These are phyloP conservation scores for Catajapyx aquilonaris DNA, from an alignment of 1,140 invertebrate genomes.

Conservation along the genomic window DNA sequence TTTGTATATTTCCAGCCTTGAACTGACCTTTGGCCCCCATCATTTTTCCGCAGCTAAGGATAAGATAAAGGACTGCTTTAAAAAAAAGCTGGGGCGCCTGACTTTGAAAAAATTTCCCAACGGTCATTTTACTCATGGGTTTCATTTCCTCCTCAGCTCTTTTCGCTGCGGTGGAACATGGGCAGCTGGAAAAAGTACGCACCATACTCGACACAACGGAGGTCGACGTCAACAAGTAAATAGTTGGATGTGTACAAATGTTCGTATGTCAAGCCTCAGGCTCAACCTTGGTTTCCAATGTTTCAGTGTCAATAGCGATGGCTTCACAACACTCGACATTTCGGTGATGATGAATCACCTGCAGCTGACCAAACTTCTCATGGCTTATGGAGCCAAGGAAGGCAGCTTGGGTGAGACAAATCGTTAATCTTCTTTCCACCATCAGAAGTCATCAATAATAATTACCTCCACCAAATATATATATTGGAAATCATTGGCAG, in stretches of 20 bases:
- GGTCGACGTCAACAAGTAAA: conserved; percentile 79
- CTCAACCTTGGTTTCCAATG: no score
- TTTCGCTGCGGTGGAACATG: conserved; percentile 82
- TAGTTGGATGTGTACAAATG: conserved; percentile 1
- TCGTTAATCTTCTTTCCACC: no score
- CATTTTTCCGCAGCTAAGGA: no score
- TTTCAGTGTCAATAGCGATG: conserved; percentile 56
- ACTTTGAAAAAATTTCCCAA: no score
- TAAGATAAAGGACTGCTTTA: no score
- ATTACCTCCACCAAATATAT: no score
- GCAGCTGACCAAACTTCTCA: conserved; percentile 64
- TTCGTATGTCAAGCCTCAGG: conserved; percentile 4
- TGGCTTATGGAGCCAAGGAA: conserved; percentile 70
- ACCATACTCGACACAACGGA: conserved; percentile 75
- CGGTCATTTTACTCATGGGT: no score
- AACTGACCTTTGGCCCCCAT: no score
- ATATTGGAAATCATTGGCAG: no score
- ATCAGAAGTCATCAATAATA: no score
- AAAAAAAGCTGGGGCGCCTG: no score
- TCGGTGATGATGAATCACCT: conserved; percentile 73
- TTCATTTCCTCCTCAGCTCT: conserved; percentile 36
- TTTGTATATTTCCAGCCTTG: no score
- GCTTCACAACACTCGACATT: conserved; percentile 70
- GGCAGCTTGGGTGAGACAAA: conserved; percentile 58
- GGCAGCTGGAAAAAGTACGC: conserved; percentile 69